A percentile compares a stretch with the other conserved stretches of the same genome.
phyloP scores from a whole-genome alignment of 2,113 vertebrate species.

The Protomyctophum bolini region DNA sequence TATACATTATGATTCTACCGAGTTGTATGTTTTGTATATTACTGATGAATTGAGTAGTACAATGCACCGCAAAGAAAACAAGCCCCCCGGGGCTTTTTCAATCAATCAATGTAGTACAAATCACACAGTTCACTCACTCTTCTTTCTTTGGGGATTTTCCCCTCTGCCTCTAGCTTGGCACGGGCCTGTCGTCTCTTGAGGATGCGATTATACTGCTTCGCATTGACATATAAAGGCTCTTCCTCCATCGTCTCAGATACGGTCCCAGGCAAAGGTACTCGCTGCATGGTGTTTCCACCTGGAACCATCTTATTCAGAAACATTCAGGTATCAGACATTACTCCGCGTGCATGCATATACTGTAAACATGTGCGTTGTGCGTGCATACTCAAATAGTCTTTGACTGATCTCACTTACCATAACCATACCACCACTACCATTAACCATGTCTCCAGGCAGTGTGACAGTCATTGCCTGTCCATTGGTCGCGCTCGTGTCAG shows the following conservation, averaged over 20 bases:
- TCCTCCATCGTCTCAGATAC: constrained; percentile 86
- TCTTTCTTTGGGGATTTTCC: constrained; percentile 90
- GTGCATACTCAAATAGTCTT: background rate
- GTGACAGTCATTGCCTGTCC: constrained; percentile 91
- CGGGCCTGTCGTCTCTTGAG: constrained; percentile 89
- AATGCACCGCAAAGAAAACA: too few species aligned
- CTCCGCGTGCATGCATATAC: background rate
- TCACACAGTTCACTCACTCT: constrained; percentile 73
- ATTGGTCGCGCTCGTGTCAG: constrained; percentile 86
- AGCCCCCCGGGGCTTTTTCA: too few species aligned
- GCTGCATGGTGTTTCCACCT: constrained; percentile 85
- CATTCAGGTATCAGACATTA: background rate
- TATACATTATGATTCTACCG: too few species aligned
- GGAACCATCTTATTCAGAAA: constrained; percentile 84
- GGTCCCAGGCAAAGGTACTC: constrained; percentile 88
- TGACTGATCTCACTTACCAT: constrained; percentile 78
- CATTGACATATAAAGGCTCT: constrained; percentile 90
- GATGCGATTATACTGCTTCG: constrained; percentile 91
- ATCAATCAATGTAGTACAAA: too few species aligned
- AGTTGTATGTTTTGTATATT: too few species aligned
- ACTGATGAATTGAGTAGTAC: too few species aligned
- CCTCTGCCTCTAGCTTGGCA: constrained; percentile 90
- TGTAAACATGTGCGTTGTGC: background rate
- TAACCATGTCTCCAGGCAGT: constrained; percentile 88
- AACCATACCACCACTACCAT: constrained; percentile 89